A percentile compares a stretch with the other conserved stretches of the same genome.
These are phyloP conservation scores for Lateolabrax maculatus DNA, from an alignment of 2,797 vertebrate species.

Conservation along the genomic window DNA sequence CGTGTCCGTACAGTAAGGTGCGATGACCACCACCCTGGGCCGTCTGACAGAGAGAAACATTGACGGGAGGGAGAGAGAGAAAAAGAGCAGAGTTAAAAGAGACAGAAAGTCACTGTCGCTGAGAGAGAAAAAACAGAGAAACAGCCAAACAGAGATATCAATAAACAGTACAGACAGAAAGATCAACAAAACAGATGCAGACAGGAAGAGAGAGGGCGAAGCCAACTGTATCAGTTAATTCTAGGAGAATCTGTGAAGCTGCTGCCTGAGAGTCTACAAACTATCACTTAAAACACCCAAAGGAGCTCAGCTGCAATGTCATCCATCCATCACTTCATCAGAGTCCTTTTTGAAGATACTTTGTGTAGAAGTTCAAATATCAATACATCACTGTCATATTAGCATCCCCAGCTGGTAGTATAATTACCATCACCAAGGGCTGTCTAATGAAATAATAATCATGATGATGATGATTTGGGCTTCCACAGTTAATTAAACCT, in stretches of 20 bases:
- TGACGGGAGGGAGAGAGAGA: background rate
- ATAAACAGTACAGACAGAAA: conserved; percentile 21
- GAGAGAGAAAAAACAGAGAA: background rate
- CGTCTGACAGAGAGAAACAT: conserved; percentile 80
- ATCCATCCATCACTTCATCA: background rate
- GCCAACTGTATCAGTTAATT: background rate
- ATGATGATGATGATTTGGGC: background rate
- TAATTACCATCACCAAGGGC: background rate
- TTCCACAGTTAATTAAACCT: conserved; percentile 4
- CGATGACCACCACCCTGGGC: conserved; percentile 94
- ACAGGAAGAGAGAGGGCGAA: conserved; percentile 20
- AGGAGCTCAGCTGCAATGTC: background rate
- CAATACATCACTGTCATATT: background rate
- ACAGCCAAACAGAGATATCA: conserved; percentile 18
- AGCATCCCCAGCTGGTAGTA: background rate
- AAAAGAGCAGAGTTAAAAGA: background rate
- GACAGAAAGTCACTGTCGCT: conserved; percentile 1
- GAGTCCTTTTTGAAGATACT: background rate
- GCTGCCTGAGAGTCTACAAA: background rate
- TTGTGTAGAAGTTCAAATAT: background rate
- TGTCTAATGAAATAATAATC: conserved; percentile 8
- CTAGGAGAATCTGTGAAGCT: background rate
- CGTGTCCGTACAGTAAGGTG: conserved; percentile 94
- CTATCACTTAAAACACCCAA: background rate
- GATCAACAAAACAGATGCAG: conserved; percentile 8